These are phyloP conservation scores for Palythoa grandiflora DNA, from an alignment of 92 coral and sea anemone genomes.

Conservation along the genomic window DNA sequence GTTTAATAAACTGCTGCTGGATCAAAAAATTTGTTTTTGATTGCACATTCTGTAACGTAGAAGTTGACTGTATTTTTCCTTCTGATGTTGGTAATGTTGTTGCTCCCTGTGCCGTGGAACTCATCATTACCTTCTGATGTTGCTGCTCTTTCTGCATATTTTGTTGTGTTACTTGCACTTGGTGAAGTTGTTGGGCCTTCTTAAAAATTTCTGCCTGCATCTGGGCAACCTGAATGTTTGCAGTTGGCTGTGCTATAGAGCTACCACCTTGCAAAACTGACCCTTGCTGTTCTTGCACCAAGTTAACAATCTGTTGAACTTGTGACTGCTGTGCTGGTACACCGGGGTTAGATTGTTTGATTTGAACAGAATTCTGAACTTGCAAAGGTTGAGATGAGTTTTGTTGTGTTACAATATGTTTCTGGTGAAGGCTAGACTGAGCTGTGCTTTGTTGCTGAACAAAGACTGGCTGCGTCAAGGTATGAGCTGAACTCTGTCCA, in stretches of 20 bases:
- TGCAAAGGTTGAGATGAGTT: constrained; percentile 55
- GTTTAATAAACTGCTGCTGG: constrained; percentile 81
- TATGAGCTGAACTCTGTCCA: constrained; percentile 8
- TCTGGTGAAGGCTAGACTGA: constrained; percentile 22
- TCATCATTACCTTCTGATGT: constrained; percentile 65
- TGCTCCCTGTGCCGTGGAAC: constrained; percentile 65
- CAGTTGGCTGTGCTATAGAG: constrained; percentile 25
- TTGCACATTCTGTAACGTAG: constrained; percentile 61
- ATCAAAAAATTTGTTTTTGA: constrained; percentile 67
- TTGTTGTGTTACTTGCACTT: constrained; percentile 75
- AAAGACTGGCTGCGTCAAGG: constrained; percentile 23
- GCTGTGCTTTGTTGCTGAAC: constrained; percentile 28
- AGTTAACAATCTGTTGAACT: constrained; percentile 63
- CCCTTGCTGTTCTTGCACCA: constrained; percentile 48
- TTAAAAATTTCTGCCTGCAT: constrained; percentile 30
- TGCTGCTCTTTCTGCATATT: constrained; percentile 72
- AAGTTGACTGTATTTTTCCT: constrained; percentile 56
- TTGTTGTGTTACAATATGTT: constrained; percentile 57
- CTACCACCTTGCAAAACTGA: constrained; percentile 31
- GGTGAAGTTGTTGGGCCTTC: constrained; percentile 80
- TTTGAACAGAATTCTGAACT: constrained; percentile 59
- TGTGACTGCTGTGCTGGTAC: constrained; percentile 55
- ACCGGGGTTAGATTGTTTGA: constrained; percentile 41
- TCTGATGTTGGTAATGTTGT: constrained; percentile 50
- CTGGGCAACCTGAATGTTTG: constrained; percentile 63